Conservation (phyloP, 2,797 vertebrate genomes). For the Meda fulgida region DNA sequence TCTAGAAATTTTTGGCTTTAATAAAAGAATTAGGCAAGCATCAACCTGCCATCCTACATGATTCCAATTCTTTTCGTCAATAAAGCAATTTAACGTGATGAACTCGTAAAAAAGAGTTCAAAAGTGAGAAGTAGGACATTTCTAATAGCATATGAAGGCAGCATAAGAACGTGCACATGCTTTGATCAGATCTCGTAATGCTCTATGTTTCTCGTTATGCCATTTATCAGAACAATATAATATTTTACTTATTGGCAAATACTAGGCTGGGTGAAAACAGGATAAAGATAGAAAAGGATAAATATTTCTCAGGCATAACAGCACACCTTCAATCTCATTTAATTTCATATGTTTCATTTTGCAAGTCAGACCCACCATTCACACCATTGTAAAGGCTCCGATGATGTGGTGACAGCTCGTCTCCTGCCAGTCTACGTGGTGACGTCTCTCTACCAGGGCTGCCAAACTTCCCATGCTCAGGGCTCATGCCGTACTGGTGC, state of each 20-base stretch:
- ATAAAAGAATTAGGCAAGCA: background rate
- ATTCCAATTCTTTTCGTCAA: background rate
- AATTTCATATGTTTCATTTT: slow-evolving; percentile 8
- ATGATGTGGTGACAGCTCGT: slow-evolving; percentile 91
- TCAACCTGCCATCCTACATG: background rate
- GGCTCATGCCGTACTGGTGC: slow-evolving; percentile 88
- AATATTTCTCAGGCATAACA: background rate
- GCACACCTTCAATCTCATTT: background rate
- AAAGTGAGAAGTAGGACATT: background rate
- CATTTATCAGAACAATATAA: background rate
- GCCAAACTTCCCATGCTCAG: slow-evolving; percentile 89
- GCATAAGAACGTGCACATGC: background rate
- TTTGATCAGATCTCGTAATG: background rate
- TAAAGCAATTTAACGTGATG: background rate
- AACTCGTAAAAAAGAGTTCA: background rate
- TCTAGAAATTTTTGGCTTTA: background rate
- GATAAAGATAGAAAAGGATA: background rate
- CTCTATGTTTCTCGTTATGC: background rate
- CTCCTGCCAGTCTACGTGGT: slow-evolving; percentile 86
- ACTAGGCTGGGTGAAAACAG: background rate
- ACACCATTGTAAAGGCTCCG: slow-evolving; percentile 95
- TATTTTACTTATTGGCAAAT: background rate
- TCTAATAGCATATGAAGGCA: background rate
- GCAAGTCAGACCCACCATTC: slow-evolving; percentile 86
- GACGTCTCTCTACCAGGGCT: slow-evolving; percentile 86